These are phyloP conservation scores for Drosophila paulistorum DNA, from an alignment of 1,140 invertebrate species.

Conservation along the genomic window DNA sequence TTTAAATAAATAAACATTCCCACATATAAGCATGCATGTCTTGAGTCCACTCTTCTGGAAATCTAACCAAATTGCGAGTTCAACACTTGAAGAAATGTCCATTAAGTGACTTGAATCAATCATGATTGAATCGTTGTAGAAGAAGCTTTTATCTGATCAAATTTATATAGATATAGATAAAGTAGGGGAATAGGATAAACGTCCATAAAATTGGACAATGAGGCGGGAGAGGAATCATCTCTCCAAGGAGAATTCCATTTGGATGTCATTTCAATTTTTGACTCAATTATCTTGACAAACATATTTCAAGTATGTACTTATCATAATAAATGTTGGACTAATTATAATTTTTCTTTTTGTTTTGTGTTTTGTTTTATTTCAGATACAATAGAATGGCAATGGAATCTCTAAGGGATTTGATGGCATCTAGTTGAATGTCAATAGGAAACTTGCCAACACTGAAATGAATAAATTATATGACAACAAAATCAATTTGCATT, in stretches of 20 bases:
- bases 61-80: not conserved
- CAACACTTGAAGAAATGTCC: not conserved
- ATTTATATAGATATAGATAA: not conserved
- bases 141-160: too few relatives aligned
- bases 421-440: constrained; percentile 42
- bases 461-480: constrained; percentile 60
- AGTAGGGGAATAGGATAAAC: not conserved
- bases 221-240: too few relatives aligned
- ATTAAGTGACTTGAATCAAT: too few relatives aligned
- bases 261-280: too few relatives aligned
- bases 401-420: constrained; percentile 28
- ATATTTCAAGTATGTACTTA: not conserved
- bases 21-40: not conserved
- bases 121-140: too few relatives aligned
- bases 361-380: constrained; percentile 25
- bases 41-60: not conserved
- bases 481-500: constrained; percentile 62
- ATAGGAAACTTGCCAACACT: constrained; percentile 44
- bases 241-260: too few relatives aligned
- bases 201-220: not conserved
- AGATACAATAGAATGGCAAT: constrained; percentile 18
- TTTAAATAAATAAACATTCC: constrained; percentile 10
- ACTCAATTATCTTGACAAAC: too few relatives aligned
- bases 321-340: constrained; percentile 8
- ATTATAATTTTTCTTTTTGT: not conserved